Base-by-base conservation (phyloP, 2,113 vertebrate species). In the Psittacula cyanocephala region DNA sequence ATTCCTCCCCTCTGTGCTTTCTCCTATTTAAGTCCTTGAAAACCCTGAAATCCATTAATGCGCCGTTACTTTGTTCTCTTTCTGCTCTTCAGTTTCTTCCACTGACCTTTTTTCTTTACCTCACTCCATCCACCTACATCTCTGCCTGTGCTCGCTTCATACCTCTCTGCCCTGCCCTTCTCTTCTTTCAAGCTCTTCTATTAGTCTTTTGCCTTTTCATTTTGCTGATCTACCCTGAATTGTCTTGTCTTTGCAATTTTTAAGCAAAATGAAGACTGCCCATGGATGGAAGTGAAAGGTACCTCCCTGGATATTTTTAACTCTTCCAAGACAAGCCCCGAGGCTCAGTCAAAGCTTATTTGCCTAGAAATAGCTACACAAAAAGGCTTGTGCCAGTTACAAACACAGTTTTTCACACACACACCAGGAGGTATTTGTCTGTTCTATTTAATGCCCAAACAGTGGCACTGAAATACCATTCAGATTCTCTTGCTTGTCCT, bases 361-460 rank as follows among this genome's bases (percentile, higher is more conserved):
- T 95, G 65, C 81, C 92, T 94, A 86, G 67, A 91, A 92, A 94
- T 7, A 95, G 74, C 79, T 87, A 65, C 59, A 96, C 33, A 88
- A 62, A 86, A 91, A 91, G 49, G 28, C 35, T 86, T 62, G 29
- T 6, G 11, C 79, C 74, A 91, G 43, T 82, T 88, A 84, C 78
- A 91, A 81, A 62, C 35, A 75, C 37, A 55, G 50, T 85, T 80
- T 67, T 52, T 62, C 5, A 11, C 15, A 33, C 17, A 52, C 43
- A 33, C 35, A 88, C 44, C 80, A 77, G 77, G 81, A 92, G 39
- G 55, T 52, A 67, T 9, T 44, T 70, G 35, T 86, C 83, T 93
- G 31, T 72, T 93, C 69, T 64, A 64, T 18, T 83, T 89, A 89
- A 76, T 57, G 57, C 86, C 65, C 64, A 74, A 93, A 69, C 20